A percentile compares a stretch with the other conserved stretches of the same genome.
Conservation (phyloP, 2,113 vertebrate species). For the Zonotrichia leucophrys region DNA sequence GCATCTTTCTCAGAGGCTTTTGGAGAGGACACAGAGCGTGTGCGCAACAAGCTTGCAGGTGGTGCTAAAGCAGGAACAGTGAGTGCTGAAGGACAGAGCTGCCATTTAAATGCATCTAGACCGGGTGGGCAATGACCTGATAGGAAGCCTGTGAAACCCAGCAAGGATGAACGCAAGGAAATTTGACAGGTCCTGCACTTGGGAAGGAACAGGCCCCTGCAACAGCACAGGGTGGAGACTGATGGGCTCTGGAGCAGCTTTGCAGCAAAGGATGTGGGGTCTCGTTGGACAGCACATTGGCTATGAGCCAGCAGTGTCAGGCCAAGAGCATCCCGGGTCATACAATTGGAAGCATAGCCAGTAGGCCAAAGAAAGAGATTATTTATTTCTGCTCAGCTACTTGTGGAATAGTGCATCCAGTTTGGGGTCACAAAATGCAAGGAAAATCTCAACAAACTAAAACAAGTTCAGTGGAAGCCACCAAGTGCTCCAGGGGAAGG, state of each 20-base stretch:
- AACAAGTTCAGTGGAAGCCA: not conserved
- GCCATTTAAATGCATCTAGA: not conserved
- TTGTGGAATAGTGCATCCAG: rapidly evolving
- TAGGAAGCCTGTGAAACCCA: not conserved
- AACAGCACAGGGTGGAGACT: not conserved
- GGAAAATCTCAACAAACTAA: not conserved
- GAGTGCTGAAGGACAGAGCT: not conserved
- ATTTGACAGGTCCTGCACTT: not conserved
- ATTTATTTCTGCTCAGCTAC: not conserved
- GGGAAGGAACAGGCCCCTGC: not conserved
- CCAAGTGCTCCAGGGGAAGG: not conserved
- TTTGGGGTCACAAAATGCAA: not conserved
- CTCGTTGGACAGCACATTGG: not conserved
- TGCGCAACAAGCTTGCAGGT: not conserved
- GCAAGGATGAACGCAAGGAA: not conserved
- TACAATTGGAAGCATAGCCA: not conserved
- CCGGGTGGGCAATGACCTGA: not conserved
- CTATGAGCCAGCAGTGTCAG: too few species aligned
- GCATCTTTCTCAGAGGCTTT: not conserved
- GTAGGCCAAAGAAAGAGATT: not conserved
- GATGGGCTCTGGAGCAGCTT: not conserved
- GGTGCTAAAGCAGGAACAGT: not conserved
- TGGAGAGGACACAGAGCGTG: not conserved
- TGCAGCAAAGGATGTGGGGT: not conserved
- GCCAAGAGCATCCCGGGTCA: not conserved